Percentiles rank a stretch among this genome's conserved stretches.
Conservation (phyloP, 2,113 vertebrate species). For the Macrotus californicus region DNA sequence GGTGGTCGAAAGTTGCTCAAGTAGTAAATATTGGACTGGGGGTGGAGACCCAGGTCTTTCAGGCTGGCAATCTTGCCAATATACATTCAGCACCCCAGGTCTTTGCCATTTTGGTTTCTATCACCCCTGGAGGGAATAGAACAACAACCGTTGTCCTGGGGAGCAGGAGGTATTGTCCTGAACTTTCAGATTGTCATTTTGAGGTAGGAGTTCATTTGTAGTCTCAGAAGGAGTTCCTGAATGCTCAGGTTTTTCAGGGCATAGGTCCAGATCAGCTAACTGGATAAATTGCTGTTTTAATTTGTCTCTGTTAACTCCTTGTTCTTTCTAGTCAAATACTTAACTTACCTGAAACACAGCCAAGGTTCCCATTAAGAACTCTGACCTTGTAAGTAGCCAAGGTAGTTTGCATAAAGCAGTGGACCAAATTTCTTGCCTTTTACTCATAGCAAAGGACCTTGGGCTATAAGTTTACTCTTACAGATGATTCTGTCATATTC, state of each 20-base stretch:
- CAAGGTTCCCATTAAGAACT: neutral
- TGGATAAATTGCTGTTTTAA: neutral
- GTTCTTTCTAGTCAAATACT: neutral
- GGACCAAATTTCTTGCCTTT: neutral
- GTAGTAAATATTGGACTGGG: neutral
- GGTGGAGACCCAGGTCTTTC: neutral
- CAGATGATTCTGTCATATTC: neutral
- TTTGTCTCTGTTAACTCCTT: neutral
- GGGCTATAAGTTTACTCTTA: neutral
- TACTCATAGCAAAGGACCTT: neutral
- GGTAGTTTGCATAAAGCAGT: neutral
- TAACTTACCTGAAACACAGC: neutral
- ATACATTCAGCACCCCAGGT: neutral
- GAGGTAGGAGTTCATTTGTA: neutral
- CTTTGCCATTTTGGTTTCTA: neutral
- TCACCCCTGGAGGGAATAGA: neutral
- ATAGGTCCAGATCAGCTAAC: neutral
- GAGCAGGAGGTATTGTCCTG: neutral
- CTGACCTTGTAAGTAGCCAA: neutral
- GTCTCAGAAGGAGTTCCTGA: neutral
- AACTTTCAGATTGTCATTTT: neutral
- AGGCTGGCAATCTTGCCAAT: neutral
- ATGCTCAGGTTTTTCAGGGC: neutral
- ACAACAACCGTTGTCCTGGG: neutral
- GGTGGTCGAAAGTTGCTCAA: neutral